A percentile compares a stretch with the other conserved stretches of the same genome.
These are phyloP conservation scores for Lasioglossum albipes DNA, from an alignment of 1,140 invertebrate genomes.

Conservation along the genomic window DNA sequence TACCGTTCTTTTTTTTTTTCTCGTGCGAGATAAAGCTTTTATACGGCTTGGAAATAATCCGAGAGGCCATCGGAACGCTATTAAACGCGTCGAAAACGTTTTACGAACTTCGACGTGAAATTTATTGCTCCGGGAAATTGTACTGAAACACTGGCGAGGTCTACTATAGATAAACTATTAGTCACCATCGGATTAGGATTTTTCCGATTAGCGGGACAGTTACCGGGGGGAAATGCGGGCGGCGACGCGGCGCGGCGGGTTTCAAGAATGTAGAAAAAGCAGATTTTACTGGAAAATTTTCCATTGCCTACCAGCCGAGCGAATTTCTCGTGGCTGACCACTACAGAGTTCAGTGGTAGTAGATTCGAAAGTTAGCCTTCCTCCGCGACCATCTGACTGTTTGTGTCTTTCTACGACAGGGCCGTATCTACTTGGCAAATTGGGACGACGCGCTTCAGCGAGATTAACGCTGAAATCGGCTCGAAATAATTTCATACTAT, in stretches of 20 bases:
- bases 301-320: constrained; percentile 68
- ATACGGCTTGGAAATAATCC: background rate
- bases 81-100: background rate
- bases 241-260: no score
- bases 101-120: background rate
- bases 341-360: constrained; percentile 58
- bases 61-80: background rate
- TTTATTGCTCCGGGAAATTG: no score
- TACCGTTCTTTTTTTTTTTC: background rate
- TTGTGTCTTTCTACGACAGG: constrained; percentile 66
- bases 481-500: background rate
- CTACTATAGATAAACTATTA: no score
- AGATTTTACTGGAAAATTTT: constrained; percentile 61
- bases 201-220: no score
- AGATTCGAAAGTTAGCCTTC: constrained; percentile 75
- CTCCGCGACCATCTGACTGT: constrained; percentile 52
- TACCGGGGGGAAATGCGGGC: no score
- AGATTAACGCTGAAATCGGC: constrained; percentile 12
- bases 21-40: constrained; percentile 32
- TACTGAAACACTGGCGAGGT: no score
- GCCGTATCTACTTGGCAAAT: constrained; percentile 52
- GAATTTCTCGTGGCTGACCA: constrained; percentile 69
- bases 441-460: constrained; percentile 19
- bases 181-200: no score
- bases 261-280: no score